phyloP scores from a whole-genome alignment of 2,888 invertebrate genomes.

The Creontiades dilutus region DNA sequence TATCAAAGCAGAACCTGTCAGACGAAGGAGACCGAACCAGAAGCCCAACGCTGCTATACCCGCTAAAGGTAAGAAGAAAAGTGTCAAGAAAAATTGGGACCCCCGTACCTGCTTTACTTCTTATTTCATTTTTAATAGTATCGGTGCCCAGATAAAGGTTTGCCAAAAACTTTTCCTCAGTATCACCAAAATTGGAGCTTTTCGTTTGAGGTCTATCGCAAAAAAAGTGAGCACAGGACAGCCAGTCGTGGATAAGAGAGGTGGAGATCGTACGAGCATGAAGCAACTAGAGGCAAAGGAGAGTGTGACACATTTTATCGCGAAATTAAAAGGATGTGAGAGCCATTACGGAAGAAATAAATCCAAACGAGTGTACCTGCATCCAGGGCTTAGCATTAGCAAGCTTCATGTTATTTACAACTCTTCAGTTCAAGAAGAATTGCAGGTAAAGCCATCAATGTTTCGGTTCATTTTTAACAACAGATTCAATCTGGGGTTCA shows the following conservation, averaged over 20 bases:
- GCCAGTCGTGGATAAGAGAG: constrained; percentile 75
- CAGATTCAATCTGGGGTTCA: constrained; percentile 77
- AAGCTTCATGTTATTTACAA: constrained; percentile 76
- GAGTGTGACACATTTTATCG: constrained; percentile 75
- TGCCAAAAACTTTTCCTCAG: no score
- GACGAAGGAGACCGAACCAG: no score
- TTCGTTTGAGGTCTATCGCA: no score
- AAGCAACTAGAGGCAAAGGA: constrained; percentile 76
- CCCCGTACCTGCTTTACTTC: no score
- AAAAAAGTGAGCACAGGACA: neutral
- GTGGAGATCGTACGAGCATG: constrained; percentile 74
- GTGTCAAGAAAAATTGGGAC: no score
- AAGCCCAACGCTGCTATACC: no score
- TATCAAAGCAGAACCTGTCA: no score
- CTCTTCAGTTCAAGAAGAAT: constrained; percentile 74
- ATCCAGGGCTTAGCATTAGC: constrained; percentile 74
- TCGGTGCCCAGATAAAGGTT: no score
- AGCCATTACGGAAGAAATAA: constrained; percentile 76
- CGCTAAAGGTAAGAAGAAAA: no score
- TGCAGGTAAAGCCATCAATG: constrained; percentile 74
- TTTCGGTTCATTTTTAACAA: constrained; percentile 73
- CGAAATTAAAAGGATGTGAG: constrained; percentile 76
- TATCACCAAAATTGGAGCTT: no score
- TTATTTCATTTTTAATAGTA: no score
- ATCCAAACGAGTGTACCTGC: constrained; percentile 76